Base-by-base conservation (phyloP, 2,888 invertebrate genomes). In the Archaeoteleia sp. region DNA sequence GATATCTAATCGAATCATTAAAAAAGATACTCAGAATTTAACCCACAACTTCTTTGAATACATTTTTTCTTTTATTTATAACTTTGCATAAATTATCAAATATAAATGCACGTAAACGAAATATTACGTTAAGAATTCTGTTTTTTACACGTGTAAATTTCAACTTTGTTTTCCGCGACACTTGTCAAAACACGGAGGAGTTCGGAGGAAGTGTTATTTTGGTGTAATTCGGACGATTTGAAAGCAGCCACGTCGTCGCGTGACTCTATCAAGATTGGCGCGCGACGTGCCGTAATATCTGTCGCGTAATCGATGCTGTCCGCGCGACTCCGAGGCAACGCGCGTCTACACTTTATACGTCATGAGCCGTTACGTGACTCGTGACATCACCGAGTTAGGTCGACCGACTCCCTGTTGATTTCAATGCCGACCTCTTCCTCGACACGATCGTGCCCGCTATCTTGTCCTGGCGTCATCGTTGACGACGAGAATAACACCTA, bases 181-280 rank as follows among this genome's bases (percentile, higher is more conserved):
- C n/a, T n/a, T n/a, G n/a, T n/a, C n/a, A n/a, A n/a, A n/a, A n/a
- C n/a, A n/a, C n/a, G n/a, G n/a, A n/a, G n/a, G n/a, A n/a, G n/a
- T n/a, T n/a, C n/a, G n/a, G n/a, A n/a, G n/a, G n/a, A 5, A 6
- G 17, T 23, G 55, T 55, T 65, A 65, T 65, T 65, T 65, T 40
- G 1, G 27, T 51, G 30, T 12, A 7, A 13, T 35, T 34, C 1
- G 4, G 42, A 20, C 40, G 10, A 35, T 13, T 49, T 49, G 25
- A 43, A 14, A 57, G 20, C n/a, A 53, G 66, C 42, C 66, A 53
- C 46, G 66, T 66, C 58, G 48, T 58, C 53, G 57, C 42, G 46
- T 51, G 53, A 53, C 53, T 39, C 34, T 58, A 65, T 58, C 65
- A 53, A 65, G 57, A 58, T 65, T 58, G 53, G 58, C 65, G 57